Percentiles rank a stretch among this genome's conserved stretches.
Evolutionary conservation across 1,140 invertebrate genomes (phyloP).

Genomic region (Radopholus similis): DNA sequence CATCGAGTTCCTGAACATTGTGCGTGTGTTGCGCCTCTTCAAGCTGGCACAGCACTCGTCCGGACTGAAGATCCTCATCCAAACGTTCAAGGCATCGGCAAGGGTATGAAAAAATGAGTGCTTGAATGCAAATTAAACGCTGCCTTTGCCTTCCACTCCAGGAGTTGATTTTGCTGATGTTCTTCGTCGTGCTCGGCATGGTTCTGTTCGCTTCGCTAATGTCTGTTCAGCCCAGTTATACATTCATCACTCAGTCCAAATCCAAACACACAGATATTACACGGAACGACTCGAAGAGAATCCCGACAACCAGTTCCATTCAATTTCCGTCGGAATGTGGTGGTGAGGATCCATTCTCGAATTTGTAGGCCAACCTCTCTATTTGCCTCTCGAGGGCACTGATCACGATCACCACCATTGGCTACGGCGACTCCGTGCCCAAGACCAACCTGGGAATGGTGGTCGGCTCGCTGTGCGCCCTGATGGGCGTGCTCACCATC

Average conservation of each 20-base stretch:
- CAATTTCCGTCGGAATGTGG: background rate
- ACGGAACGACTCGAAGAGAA: conserved; percentile 76
- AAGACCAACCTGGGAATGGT: conserved; percentile 68
- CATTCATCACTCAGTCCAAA: too few relatives aligned
- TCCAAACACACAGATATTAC: too few relatives aligned
- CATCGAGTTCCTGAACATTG: conserved; percentile 87
- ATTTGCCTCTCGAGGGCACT: conserved; percentile 64
- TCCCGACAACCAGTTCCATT: conserved; percentile 59
- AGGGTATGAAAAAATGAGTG: conserved; percentile 20
- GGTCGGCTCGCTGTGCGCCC: conserved; percentile 79
- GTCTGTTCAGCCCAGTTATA: too few relatives aligned
- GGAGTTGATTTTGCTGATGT: conserved; percentile 69
- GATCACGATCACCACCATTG: conserved; percentile 63
- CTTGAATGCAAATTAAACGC: background rate
- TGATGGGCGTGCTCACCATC: conserved; percentile 84
- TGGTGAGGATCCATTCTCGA: background rate
- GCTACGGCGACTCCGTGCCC: conserved; percentile 42
- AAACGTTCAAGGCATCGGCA: conserved; percentile 71
- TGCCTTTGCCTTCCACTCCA: too few relatives aligned
- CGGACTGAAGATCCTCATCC: conserved; percentile 95
- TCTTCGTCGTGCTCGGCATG: conserved; percentile 69
- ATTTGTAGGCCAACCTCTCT: conserved; percentile 43
- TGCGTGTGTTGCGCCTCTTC: conserved; percentile 96
- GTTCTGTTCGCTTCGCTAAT: conserved; percentile 96
- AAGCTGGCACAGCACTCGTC: conserved; percentile 87